These are phyloP conservation scores for Guaruba guarouba DNA, from an alignment of 2,113 vertebrate species.

Conservation along the genomic window DNA sequence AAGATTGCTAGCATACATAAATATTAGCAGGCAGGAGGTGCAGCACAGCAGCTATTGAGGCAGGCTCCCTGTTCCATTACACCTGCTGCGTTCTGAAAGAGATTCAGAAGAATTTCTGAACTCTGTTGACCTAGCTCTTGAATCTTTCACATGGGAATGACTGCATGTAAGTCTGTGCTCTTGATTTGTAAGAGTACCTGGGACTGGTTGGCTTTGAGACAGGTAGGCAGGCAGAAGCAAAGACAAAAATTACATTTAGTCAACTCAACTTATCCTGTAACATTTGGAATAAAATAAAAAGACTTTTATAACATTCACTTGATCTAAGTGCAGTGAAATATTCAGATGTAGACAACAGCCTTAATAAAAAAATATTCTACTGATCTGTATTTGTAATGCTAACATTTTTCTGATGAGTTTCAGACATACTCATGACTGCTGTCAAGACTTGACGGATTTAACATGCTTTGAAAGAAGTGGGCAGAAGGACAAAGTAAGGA, in stretches of 20 bases:
- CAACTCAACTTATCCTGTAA: background rate
- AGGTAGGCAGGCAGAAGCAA: background rate
- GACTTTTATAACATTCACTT: background rate
- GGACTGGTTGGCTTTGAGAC: background rate
- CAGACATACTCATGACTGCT: constrained; percentile 4
- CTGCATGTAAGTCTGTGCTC: background rate
- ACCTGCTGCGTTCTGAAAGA: background rate
- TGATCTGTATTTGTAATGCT: background rate
- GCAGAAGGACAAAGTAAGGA: background rate
- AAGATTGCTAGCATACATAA: background rate
- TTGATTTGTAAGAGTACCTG: background rate
- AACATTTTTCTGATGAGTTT: background rate
- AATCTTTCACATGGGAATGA: background rate
- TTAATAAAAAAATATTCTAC: background rate
- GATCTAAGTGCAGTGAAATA: background rate
- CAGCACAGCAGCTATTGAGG: background rate
- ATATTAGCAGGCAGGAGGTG: background rate
- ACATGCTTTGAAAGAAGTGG: background rate
- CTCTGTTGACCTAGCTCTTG: background rate
- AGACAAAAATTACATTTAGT: background rate
- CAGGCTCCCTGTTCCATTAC: background rate
- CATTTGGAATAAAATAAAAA: background rate
- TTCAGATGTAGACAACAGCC: background rate
- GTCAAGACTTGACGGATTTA: background rate
- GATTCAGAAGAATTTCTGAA: background rate